Conservation (phyloP, 2,113 vertebrate genomes). For the Mobula hypostoma region DNA sequence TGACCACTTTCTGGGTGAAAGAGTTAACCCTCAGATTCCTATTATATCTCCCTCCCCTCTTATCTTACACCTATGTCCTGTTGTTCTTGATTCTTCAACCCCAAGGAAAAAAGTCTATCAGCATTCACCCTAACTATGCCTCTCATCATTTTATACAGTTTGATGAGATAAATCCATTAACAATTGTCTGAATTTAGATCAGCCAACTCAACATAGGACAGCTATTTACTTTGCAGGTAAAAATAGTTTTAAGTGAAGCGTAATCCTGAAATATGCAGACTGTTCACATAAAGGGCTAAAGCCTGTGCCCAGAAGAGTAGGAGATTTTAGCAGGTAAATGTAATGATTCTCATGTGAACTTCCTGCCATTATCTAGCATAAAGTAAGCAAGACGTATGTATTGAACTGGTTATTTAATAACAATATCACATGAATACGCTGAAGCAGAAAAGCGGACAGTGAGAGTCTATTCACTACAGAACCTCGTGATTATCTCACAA, state of each 20-base stretch:
- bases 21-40: too few species aligned
- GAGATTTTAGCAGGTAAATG: neutral
- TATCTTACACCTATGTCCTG: too few species aligned
- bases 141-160: too few species aligned
- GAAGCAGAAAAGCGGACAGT: slow-evolving; percentile 8
- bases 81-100: too few species aligned
- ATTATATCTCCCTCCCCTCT: too few species aligned
- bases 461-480: neutral
- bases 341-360: neutral
- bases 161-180: neutral
- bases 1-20: too few species aligned
- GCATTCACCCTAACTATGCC: too few species aligned
- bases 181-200: neutral
- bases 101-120: too few species aligned
- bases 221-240: neutral
- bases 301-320: neutral
- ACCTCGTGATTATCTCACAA: slow-evolving; percentile 8
- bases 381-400: neutral
- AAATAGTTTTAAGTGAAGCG: neutral
- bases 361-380: slow-evolving; percentile 9
- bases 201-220: neutral
- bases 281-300: neutral
- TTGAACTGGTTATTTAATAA: slow-evolving; percentile 14
- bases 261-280: neutral
- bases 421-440: neutral